Conservation (phyloP, 2,888 invertebrate species). For the Aromia moschata region DNA sequence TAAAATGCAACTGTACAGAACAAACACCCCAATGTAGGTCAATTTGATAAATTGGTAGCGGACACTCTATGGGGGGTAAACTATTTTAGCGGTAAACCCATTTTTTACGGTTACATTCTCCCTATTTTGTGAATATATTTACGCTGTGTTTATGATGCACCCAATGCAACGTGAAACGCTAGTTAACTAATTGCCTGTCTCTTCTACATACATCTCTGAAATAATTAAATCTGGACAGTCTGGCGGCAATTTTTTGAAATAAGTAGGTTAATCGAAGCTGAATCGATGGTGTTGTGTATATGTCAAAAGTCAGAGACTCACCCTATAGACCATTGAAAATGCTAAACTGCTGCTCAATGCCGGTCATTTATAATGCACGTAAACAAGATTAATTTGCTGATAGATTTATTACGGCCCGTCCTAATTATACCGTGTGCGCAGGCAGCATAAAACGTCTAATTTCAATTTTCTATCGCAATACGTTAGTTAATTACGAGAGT, state of each 20-base stretch:
- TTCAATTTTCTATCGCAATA: not conserved
- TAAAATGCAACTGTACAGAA: not conserved
- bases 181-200: too few species aligned
- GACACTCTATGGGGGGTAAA: not conserved
- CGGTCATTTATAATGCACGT: slow-evolving; percentile 3
- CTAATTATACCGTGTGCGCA: slow-evolving; percentile 11
- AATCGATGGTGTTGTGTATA: too few species aligned
- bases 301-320: too few species aligned
- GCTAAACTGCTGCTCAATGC: not conserved
- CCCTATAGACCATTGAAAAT: not conserved
- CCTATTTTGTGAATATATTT: too few species aligned
- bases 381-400: slow-evolving; percentile 2
- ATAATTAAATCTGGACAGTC: too few species aligned
- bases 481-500: not conserved
- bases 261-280: too few species aligned
- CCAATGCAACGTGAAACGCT: too few species aligned
- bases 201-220: too few species aligned
- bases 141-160: too few species aligned
- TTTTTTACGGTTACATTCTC: not conserved
- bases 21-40: not conserved
- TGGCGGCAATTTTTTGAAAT: too few species aligned
- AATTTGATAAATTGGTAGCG: not conserved
- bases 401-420: slow-evolving; percentile 2
- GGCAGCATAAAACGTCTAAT: slow-evolving; percentile 3
- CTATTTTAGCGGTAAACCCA: not conserved